A percentile compares a stretch with the other conserved stretches of the same genome.
Evolutionary conservation across 2,797 vertebrate species (phyloP).

Genomic region (Cichlasoma orientale): DNA sequence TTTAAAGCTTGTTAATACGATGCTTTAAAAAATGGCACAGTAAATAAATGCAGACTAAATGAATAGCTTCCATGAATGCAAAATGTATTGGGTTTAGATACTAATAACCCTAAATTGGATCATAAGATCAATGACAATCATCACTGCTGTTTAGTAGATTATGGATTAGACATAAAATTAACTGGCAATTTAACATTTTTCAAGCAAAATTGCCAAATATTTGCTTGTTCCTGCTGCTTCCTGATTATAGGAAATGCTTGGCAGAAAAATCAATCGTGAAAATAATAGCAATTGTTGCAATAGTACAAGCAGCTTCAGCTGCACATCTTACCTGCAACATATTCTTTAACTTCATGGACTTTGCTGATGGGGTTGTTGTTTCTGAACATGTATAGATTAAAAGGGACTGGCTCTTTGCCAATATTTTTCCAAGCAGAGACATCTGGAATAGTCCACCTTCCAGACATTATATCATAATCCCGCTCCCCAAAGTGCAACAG

Average conservation of each 20-base stretch:
- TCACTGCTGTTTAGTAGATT: slow-evolving; percentile 4
- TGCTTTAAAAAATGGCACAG: neutral
- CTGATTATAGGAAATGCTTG: neutral
- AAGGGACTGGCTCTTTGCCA: slow-evolving; percentile 91
- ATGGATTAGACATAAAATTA: neutral
- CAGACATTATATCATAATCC: slow-evolving; percentile 97
- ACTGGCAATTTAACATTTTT: neutral
- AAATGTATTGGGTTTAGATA: neutral
- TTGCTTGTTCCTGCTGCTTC: neutral
- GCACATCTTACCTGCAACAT: slow-evolving; percentile 89
- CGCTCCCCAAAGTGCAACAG: slow-evolving; percentile 95
- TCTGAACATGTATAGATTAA: slow-evolving; percentile 98
- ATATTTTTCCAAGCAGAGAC: slow-evolving; percentile 91
- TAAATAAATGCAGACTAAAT: neutral
- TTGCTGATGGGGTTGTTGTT: slow-evolving; percentile 99
- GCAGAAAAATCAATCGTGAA: neutral
- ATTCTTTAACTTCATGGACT: slow-evolving; percentile 94
- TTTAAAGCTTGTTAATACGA: neutral
- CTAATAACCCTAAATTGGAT: neutral
- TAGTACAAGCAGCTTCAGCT: neutral
- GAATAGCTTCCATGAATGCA: neutral
- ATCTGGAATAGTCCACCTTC: slow-evolving; percentile 95
- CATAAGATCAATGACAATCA: neutral
- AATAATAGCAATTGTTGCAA: neutral
- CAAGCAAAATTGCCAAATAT: neutral